These are phyloP conservation scores for Flabesymbios commensalis DNA, from an alignment of 2,888 invertebrate genomes.

Conservation along the genomic window DNA sequence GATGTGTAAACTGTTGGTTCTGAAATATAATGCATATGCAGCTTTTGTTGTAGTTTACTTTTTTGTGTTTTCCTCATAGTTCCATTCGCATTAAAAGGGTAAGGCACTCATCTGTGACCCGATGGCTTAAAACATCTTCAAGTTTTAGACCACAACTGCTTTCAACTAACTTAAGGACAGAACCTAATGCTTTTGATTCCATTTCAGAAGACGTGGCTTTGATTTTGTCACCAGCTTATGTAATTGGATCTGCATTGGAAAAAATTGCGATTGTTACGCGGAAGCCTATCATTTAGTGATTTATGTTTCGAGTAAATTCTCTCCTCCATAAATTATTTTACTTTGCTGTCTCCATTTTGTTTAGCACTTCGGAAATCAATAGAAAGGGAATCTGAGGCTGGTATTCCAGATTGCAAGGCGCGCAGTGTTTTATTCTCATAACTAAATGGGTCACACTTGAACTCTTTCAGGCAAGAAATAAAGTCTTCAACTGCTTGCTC, in stretches of 20 bases:
- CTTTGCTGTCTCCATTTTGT: background rate
- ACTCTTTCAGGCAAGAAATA: background rate
- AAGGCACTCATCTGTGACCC: background rate
- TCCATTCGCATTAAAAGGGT: background rate
- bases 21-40: background rate
- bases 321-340: background rate
- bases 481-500: background rate
- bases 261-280: background rate
- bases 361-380: background rate
- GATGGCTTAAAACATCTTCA: background rate
- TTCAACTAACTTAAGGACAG: background rate
- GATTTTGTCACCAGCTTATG: too few species aligned
- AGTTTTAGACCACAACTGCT: background rate
- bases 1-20: background rate
- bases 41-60: background rate
- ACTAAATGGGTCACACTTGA: background rate
- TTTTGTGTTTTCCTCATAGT: background rate
- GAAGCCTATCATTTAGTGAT: background rate
- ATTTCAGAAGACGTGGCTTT: too few species aligned
- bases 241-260: too few species aligned
- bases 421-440: background rate
- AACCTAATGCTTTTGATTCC: background rate
- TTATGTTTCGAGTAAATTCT: background rate
- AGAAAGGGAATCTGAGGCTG: constrained; percentile 1
- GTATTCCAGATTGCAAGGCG: background rate